Percentiles rank a stretch among this genome's conserved stretches.
Evolutionary conservation across 2,797 vertebrate genomes (phyloP).

Genomic region (Lophius americanus): DNA sequence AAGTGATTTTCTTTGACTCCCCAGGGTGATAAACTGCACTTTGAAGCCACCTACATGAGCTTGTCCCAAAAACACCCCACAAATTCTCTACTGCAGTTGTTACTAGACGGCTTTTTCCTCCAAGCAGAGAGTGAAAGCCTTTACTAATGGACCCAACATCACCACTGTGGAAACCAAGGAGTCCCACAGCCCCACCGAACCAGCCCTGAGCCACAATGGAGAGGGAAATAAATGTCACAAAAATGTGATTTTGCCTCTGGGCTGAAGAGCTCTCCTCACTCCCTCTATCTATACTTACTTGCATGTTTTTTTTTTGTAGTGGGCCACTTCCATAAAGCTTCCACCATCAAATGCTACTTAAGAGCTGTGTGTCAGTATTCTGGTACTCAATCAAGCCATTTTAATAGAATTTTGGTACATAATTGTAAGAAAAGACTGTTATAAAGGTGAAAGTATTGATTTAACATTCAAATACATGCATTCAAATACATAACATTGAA

Average conservation of each 20-base stretch:
- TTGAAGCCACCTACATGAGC: slow-evolving; percentile 66
- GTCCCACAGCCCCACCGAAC: slow-evolving; percentile 74
- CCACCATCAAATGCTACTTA: slow-evolving; percentile 37
- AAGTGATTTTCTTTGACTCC: slow-evolving; percentile 70
- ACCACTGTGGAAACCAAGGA: slow-evolving; percentile 70
- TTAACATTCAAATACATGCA: no score
- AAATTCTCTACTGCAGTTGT: slow-evolving; percentile 68
- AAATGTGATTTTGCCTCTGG: slow-evolving; percentile 76
- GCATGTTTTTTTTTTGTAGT: slow-evolving; percentile 52
- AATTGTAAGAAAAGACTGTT: no score
- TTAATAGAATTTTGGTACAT: no score
- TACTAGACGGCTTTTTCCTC: slow-evolving; percentile 64
- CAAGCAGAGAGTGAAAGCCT: slow-evolving; percentile 71
- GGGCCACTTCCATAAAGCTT: slow-evolving; percentile 52
- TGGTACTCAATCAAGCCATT: no score
- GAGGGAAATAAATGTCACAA: slow-evolving; percentile 80
- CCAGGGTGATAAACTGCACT: slow-evolving; percentile 73
- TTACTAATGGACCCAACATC: slow-evolving; percentile 77
- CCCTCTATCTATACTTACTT: slow-evolving; percentile 59
- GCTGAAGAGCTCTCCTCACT: slow-evolving; percentile 74
- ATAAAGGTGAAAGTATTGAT: no score
- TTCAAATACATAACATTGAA: no score
- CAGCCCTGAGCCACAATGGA: slow-evolving; percentile 60
- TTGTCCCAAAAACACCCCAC: slow-evolving; percentile 69
- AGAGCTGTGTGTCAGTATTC: slow-evolving; percentile 16